phyloP scores from a whole-genome alignment of 2,113 vertebrate species.

The Hyla sarda region DNA sequence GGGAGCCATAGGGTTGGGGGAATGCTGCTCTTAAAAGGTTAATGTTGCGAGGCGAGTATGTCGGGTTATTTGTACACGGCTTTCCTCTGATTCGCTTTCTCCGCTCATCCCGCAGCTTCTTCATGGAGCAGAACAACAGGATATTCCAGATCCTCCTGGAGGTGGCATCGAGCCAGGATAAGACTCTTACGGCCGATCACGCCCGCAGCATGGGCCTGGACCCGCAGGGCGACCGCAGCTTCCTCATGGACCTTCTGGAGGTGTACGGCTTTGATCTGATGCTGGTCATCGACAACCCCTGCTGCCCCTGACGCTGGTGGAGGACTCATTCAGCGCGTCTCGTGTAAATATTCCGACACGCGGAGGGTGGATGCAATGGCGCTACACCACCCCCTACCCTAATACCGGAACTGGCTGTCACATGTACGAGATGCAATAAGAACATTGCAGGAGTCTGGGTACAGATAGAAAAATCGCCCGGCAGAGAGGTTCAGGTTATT shows the following conservation, averaged over 20 bases:
- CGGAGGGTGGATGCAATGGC: background rate
- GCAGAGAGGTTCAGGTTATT: background rate
- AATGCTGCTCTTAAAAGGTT: background rate
- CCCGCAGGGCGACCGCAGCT: conserved; percentile 90
- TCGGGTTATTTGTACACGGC: background rate
- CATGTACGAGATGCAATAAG: conserved; percentile 26
- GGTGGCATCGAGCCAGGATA: conserved; percentile 88
- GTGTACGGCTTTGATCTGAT: conserved; percentile 93
- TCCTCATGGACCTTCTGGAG: conserved; percentile 93
- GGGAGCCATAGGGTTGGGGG: no score
- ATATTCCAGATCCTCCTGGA: conserved; percentile 95
- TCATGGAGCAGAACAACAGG: conserved; percentile 97
- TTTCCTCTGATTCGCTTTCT: background rate
- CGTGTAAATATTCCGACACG: background rate
- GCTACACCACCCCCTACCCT: no score
- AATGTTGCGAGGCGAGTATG: background rate
- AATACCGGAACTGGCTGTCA: conserved; percentile 2
- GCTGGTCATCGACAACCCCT: conserved; percentile 95
- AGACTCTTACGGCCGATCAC: conserved; percentile 90
- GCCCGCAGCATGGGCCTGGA: conserved; percentile 96
- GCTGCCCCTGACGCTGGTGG: conserved; percentile 79
- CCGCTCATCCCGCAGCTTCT: conserved; percentile 80
- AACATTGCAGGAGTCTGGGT: background rate
- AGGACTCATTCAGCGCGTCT: background rate
- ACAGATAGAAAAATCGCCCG: background rate